Evolutionary conservation across 30 jellyfish, hydroid and myxozoan genomes (phyloP).

Genomic region (Pseudorhiza aurosa): DNA sequence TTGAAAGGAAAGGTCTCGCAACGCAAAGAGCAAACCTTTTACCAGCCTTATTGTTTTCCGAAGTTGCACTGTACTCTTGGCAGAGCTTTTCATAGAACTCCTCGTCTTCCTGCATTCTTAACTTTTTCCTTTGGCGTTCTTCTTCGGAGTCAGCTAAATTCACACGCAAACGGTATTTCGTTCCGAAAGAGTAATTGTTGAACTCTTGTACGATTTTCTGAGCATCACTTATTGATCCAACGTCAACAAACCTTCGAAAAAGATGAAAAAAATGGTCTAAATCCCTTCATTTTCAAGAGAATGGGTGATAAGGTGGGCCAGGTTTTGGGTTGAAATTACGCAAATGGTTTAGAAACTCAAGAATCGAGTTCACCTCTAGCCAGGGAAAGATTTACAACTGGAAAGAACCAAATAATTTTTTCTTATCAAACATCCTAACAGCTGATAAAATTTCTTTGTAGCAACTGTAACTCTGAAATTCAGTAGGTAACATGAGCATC

Average conservation of each 20-base stretch:
- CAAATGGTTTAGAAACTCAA: no score
- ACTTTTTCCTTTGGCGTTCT: slow-evolving; percentile 46
- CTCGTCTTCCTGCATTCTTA: slow-evolving; percentile 41
- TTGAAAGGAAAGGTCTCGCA: no score
- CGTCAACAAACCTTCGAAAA: slow-evolving; percentile 66
- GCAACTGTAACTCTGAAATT: no score
- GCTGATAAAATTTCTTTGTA: no score
- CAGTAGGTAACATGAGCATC: no score
- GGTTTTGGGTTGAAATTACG: no score
- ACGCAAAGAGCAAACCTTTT: slow-evolving; percentile 4
- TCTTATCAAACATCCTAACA: no score
- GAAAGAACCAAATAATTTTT: no score
- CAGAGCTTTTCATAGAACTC: slow-evolving; percentile 39
- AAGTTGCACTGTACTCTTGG: slow-evolving; percentile 15
- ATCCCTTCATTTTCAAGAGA: not conserved
- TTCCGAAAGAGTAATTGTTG: slow-evolving; percentile 75
- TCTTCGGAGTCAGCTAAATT: slow-evolving; percentile 44
- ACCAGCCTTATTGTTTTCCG: not conserved
- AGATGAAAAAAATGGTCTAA: no score
- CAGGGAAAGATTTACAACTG: no score
- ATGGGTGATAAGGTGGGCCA: no score
- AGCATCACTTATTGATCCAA: slow-evolving; percentile 60
- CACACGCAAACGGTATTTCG: slow-evolving; percentile 44
- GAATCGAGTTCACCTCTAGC: no score
- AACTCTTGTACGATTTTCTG: slow-evolving; percentile 46